Conservation (phyloP, 2,888 invertebrate genomes). For the Lasioglossum pauxillum region DNA sequence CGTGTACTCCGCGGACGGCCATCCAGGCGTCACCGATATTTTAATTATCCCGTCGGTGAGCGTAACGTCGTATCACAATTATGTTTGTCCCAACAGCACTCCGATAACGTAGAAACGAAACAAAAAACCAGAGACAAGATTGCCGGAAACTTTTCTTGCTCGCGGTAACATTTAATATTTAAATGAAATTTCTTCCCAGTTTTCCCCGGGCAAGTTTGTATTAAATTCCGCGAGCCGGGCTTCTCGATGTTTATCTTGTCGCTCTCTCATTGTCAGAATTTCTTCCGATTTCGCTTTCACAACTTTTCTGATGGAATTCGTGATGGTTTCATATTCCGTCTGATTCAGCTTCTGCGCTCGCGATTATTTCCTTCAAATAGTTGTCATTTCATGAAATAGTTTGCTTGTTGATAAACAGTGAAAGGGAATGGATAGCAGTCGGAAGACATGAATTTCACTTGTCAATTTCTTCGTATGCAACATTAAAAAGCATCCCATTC, state of each 20-base stretch:
- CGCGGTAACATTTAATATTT: slow-evolving; percentile 26
- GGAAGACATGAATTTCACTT: background rate
- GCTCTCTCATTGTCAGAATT: background rate
- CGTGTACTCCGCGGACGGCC: slow-evolving; percentile 3
- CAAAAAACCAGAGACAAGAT: background rate
- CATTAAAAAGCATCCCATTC: background rate
- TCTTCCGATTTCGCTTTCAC: slow-evolving; percentile 17
- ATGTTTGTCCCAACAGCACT: background rate
- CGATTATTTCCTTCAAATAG: background rate
- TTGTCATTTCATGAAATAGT: background rate
- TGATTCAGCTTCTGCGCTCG: background rate
- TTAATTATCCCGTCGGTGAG: slow-evolving; percentile 40
- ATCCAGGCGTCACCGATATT: slow-evolving; percentile 37
- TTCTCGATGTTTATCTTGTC: slow-evolving; percentile 31
- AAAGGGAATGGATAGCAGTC: background rate
- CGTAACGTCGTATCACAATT: background rate
- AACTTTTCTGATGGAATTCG: slow-evolving; percentile 15
- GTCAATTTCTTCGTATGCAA: background rate
- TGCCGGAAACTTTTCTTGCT: background rate
- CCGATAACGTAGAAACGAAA: background rate
- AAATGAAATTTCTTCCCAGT: slow-evolving; percentile 23
- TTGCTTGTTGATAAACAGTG: background rate
- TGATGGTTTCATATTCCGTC: background rate
- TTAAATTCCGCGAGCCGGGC: slow-evolving; percentile 1
- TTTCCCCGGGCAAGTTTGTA: slow-evolving; percentile 20